These are phyloP conservation scores for Sminthopsis crassicaudata DNA, from an alignment of 2,113 vertebrate species.

Conservation along the genomic window DNA sequence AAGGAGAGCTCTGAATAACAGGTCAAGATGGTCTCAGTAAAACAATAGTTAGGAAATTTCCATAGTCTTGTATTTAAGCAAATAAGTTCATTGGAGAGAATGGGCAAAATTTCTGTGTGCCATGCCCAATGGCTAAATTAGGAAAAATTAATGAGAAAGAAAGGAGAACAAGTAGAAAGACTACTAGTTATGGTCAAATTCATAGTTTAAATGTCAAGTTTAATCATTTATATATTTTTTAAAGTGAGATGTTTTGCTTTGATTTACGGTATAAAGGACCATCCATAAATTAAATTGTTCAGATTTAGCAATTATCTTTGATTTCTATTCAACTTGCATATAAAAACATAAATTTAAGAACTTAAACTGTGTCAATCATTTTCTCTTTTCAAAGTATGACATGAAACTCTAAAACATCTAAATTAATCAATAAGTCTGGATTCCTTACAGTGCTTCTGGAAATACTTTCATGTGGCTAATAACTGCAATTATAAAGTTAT, in stretches of 20 bases:
- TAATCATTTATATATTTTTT: background rate
- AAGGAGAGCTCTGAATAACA: background rate
- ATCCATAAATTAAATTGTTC: background rate
- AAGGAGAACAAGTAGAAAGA: background rate
- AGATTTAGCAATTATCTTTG: background rate
- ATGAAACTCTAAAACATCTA: background rate
- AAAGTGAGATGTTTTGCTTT: background rate
- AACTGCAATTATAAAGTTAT: background rate
- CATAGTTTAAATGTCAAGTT: background rate
- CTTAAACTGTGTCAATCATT: background rate
- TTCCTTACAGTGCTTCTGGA: background rate
- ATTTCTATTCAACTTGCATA: background rate
- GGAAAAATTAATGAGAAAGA: background rate
- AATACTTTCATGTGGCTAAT: background rate
- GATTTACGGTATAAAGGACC: background rate
- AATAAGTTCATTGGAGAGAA: background rate
- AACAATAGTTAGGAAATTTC: background rate
- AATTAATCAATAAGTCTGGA: background rate
- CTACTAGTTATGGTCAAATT: background rate
- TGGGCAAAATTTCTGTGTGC: no score
- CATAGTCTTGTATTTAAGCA: background rate
- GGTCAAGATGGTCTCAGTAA: background rate
- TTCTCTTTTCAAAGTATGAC: background rate
- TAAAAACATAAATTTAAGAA: no score
- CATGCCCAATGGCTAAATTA: background rate